These are phyloP conservation scores for Drosophila pullipes DNA, from an alignment of 2,888 invertebrate genomes.

Conservation along the genomic window DNA sequence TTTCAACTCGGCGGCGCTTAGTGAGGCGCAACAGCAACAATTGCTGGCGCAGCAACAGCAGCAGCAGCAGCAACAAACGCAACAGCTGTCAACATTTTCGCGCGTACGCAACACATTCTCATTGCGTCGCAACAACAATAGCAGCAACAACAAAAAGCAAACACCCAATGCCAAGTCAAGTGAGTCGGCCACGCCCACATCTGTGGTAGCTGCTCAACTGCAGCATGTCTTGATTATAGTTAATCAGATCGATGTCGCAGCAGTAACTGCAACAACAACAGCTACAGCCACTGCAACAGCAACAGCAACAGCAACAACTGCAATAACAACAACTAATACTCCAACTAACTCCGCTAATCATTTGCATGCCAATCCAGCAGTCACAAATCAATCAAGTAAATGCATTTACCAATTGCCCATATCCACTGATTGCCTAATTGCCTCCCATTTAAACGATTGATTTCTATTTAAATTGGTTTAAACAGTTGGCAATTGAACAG, in stretches of 20 bases:
- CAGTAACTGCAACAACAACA: slow-evolving; percentile 30
- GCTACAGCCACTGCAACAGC: background rate
- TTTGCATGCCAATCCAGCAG: slow-evolving; percentile 61
- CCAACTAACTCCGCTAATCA: slow-evolving; percentile 54
- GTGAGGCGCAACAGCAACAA: slow-evolving; percentile 66
- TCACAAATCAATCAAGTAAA: slow-evolving; percentile 63
- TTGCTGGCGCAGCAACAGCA: slow-evolving; percentile 31
- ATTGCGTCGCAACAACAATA: slow-evolving; percentile 58
- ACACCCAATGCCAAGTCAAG: slow-evolving; percentile 66
- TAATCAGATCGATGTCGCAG: slow-evolving; percentile 65
- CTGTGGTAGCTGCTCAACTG: slow-evolving; percentile 37
- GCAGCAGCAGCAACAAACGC: slow-evolving; percentile 46
- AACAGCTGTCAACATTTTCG: slow-evolving; percentile 80
- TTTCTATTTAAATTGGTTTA: slow-evolving; percentile 22
- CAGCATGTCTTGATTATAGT: slow-evolving; percentile 68
- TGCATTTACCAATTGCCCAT: slow-evolving; percentile 33
- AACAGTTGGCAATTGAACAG: background rate
- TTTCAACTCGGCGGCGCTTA: slow-evolving; percentile 72
- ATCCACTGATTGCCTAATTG: slow-evolving; percentile 32
- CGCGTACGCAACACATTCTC: slow-evolving; percentile 81
- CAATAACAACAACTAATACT: slow-evolving; percentile 36
- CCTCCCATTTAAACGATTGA: slow-evolving; percentile 7
- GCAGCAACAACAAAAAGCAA: slow-evolving; percentile 50
- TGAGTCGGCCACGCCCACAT: slow-evolving; percentile 65
- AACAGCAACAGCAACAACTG: slow-evolving; percentile 20